Conservation (phyloP, 2,888 invertebrate genomes). For the Zele albiditarsus region DNA sequence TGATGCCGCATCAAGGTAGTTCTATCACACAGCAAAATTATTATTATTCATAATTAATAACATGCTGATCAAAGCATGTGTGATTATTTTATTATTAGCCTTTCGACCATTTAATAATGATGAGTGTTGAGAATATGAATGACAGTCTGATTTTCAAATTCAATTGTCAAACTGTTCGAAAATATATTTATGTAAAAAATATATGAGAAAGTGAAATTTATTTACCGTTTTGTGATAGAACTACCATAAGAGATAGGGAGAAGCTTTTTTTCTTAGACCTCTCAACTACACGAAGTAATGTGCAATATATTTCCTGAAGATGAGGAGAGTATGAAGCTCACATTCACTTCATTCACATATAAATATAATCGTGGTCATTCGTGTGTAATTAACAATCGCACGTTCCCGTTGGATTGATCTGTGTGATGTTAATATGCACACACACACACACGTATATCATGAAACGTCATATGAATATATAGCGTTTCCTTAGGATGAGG, state of each 20-base stretch:
- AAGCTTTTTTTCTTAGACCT: conserved; percentile 2
- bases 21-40: no score
- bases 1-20: conserved; percentile 20
- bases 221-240: no score
- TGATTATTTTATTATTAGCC: no score
- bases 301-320: conserved; percentile 7
- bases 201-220: no score
- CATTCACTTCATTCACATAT: conserved; percentile 37
- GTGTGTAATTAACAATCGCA: conserved; percentile 15
- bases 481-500: conserved; percentile 25
- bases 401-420: conserved; percentile 2
- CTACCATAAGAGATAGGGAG: not conserved
- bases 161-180: no score
- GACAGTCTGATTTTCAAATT: no score
- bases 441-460: conserved; percentile 14
- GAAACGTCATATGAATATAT: conserved; percentile 29
- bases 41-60: no score
- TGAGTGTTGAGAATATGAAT: no score
- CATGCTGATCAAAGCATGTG: no score
- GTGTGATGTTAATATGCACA: not conserved
- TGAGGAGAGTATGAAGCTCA: conserved; percentile 33
- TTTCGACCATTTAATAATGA: no score
- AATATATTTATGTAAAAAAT: no score
- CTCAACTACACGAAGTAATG: conserved; percentile 13
- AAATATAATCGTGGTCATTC: conserved; percentile 27